Evolutionary conservation across 2,888 invertebrate genomes (phyloP).

Genomic region (Monoplex corrugatus): DNA sequence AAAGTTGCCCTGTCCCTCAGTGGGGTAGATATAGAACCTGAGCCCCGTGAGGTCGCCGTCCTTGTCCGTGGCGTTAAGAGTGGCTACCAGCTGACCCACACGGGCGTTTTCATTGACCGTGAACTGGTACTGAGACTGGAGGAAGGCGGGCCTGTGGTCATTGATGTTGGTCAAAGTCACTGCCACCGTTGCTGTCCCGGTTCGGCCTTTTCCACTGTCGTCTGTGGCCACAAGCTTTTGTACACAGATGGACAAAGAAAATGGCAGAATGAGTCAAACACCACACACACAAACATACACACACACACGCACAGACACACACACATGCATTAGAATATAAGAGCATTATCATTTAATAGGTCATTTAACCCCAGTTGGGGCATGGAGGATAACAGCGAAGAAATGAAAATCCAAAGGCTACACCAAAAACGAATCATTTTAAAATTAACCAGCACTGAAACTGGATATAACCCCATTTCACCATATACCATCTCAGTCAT

Average conservation of each 20-base stretch:
- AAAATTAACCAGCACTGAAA: too few relatives aligned
- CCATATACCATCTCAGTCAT: too few relatives aligned
- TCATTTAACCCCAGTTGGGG: neutral
- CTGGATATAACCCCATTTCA: too few relatives aligned
- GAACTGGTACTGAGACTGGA: conserved; percentile 44
- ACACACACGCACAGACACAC: neutral
- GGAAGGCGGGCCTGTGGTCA: conserved; percentile 56
- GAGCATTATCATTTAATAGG: too few relatives aligned
- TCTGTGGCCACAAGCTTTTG: conserved; percentile 55
- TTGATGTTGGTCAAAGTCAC: conserved; percentile 57
- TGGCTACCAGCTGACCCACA: conserved; percentile 55
- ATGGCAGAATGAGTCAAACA: too few relatives aligned
- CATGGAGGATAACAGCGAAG: neutral
- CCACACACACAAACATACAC: neutral
- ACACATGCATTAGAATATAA: too few relatives aligned
- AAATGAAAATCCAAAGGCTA: neutral
- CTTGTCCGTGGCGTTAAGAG: conserved; percentile 59
- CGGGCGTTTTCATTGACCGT: conserved; percentile 46
- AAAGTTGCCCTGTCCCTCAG: conserved; percentile 58
- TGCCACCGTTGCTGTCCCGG: conserved; percentile 44
- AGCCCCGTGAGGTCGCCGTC: conserved; percentile 52
- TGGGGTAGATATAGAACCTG: conserved; percentile 53
- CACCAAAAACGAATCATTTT: neutral
- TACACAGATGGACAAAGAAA: neutral
- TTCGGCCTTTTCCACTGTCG: conserved; percentile 52